Base-by-base conservation (phyloP, 2,888 invertebrate genomes). In the Seladonia tumulorum region DNA sequence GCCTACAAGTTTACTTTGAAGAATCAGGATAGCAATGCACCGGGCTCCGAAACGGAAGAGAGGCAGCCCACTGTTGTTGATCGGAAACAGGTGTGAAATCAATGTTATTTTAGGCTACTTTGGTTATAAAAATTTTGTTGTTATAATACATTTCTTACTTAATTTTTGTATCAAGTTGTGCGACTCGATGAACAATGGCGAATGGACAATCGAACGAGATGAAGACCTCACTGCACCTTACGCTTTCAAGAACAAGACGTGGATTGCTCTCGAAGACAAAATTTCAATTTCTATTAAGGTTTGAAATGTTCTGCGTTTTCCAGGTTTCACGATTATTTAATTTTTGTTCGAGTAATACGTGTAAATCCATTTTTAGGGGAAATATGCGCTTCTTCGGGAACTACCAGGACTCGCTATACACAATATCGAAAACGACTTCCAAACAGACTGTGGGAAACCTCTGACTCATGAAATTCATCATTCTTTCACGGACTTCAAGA, bases 221-320 rank as follows among this genome's bases (percentile, higher is more conserved):
- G 97, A 97, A 93, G 98, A 98, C 95, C 95, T 97, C 86, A 97
- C 97, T 0, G 97, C 97, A 83, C 97, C 97, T 89, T 97, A 97
- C 92, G 97, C 97, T 91, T 97, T 97, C 94, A 97, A 97, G 93
- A 96, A 97, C 92, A 96, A 96, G 75, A 96, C 96, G 25, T 98
- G 98, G 97, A 96, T 98, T 76, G 97, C 97, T 7, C 97, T 97
- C 93, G 98, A 98, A 92, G 98, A 98, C 93, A 95, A 96, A 0
- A 97, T 96, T 29, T 97, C 97, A 73, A 96, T 97, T 29, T 97
- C 97, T 91, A 97, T 97, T 89, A 98, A 97, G 95, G 96, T 96
- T 63, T 14, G 53, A 0, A 10, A 12, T 16, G n/a, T 78, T 76
- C 25, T 60, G 35, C 5, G 47, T 18, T 60, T 66, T 29, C 22